Evolutionary conservation across 2,888 invertebrate genomes (phyloP).

Genomic region (Agrochola lychnidis): DNA sequence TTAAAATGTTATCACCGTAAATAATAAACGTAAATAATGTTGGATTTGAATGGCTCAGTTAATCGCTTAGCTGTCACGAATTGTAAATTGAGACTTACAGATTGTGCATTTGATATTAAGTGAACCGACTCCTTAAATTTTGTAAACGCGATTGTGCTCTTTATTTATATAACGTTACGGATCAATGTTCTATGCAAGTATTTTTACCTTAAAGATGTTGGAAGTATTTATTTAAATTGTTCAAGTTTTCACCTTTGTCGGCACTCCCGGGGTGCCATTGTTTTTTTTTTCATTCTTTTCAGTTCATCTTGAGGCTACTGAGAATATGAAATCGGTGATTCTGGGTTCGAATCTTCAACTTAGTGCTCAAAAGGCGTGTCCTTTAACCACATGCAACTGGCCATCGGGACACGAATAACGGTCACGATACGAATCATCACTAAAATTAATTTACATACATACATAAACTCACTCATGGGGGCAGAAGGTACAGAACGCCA

Average conservation of each 20-base stretch:
- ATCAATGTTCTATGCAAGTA: no score
- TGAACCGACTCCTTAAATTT: no score
- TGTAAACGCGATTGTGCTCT: no score
- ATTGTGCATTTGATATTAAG: constrained; percentile 22
- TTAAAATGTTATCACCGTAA: background rate
- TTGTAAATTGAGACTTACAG: constrained; percentile 13
- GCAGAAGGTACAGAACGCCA: no score
- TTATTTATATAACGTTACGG: no score
- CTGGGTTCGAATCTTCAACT: background rate
- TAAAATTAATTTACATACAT: background rate
- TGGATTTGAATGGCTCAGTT: background rate
- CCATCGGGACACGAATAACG: background rate
- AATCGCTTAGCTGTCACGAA: constrained; percentile 22
- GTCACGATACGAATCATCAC: background rate
- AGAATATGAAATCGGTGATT: background rate
- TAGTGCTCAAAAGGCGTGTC: background rate
- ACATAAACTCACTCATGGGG: background rate
- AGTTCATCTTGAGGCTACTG: no score
- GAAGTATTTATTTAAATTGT: no score
- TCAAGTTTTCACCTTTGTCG: no score
- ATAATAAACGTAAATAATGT: constrained; percentile 17
- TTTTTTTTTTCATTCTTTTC: no score
- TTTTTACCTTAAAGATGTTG: no score
- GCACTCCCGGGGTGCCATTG: no score
- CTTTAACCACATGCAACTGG: background rate